These are phyloP conservation scores for Edolisoma coerulescens DNA, from an alignment of 2,113 vertebrate species.

Conservation along the genomic window DNA sequence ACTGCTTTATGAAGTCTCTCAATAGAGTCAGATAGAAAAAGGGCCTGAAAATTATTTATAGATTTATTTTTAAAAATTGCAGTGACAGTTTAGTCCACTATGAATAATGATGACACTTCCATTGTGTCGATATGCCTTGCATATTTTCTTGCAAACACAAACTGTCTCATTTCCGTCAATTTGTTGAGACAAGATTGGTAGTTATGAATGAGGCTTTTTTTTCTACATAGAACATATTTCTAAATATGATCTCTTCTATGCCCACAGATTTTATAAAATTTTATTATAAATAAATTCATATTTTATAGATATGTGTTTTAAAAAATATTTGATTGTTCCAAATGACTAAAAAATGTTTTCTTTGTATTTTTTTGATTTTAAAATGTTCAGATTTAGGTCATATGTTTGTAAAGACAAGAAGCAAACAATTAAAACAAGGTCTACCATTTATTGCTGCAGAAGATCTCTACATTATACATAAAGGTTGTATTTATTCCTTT, in stretches of 20 bases:
- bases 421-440: background rate
- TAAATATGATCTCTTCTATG: background rate
- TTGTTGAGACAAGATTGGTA: background rate
- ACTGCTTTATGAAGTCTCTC: background rate
- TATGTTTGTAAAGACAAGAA: background rate
- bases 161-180: background rate
- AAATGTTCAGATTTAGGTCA: background rate
- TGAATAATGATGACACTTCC: background rate
- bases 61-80: background rate
- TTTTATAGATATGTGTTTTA: background rate
- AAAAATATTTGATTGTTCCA: background rate
- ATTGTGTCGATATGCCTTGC: rapidly evolving
- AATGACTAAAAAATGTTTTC: background rate
- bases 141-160: background rate
- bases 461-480: background rate
- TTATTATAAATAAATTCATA: background rate
- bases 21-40: background rate
- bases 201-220: rapidly evolving
- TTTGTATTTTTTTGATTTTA: background rate
- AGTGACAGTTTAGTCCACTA: background rate
- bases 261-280: background rate
- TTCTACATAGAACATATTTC: background rate
- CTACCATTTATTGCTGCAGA: background rate
- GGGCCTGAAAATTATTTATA: background rate
- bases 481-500: background rate